Evolutionary conservation across 2,113 vertebrate species (phyloP).

Genomic region (Potamarius usumacintae): DNA sequence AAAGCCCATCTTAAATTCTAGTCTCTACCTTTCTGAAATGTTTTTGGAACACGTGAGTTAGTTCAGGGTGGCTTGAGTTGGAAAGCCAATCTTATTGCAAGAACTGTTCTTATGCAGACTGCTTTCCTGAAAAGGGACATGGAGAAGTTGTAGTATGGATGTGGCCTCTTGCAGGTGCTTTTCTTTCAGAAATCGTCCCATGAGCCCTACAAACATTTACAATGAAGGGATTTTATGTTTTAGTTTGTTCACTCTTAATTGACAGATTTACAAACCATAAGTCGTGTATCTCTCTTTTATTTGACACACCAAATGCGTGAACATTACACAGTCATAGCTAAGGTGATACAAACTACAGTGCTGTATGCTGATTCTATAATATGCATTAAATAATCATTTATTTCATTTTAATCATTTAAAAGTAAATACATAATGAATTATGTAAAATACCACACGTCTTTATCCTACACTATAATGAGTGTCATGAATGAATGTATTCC

Average conservation of each 20-base stretch:
- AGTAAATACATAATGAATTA: no score
- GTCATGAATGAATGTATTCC: no score
- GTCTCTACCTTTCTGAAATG: not conserved
- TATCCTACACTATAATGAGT: no score
- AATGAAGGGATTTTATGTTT: not conserved
- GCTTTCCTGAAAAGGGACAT: not conserved
- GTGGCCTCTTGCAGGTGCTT: not conserved
- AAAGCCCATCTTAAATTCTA: conserved; percentile 39
- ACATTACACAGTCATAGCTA: no score
- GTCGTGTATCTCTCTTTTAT: not conserved
- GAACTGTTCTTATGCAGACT: not conserved
- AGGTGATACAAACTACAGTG: no score
- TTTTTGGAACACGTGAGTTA: not conserved
- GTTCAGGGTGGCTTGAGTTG: not conserved
- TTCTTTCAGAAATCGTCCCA: not conserved
- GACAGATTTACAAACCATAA: not conserved
- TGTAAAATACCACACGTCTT: no score
- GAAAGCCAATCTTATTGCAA: not conserved
- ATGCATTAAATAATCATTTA: no score
- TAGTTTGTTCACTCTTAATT: not conserved
- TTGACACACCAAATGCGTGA: no score
- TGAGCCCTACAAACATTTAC: not conserved
- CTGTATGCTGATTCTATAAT: no score
- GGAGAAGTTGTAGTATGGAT: not conserved
- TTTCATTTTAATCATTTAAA: no score